Evolutionary conservation across 2,797 vertebrate species (phyloP), one percentile per base, ranked within the genome.

Genomic region (Myotis vivesi): DNA sequence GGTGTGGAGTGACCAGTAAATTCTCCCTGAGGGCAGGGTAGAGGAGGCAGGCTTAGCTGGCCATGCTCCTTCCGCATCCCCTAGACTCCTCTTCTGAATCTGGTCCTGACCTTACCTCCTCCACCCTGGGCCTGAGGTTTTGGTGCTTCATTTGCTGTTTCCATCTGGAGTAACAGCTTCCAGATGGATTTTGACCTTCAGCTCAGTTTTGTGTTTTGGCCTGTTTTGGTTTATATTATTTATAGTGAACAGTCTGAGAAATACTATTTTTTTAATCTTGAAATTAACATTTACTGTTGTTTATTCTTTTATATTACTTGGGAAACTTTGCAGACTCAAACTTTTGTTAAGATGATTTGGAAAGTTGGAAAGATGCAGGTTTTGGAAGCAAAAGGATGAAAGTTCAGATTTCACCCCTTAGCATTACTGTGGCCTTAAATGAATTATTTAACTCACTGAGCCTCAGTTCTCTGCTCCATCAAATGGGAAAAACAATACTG

Each of bases 221-320:
- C 15, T 82, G 38, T 76, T 96, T 96, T 93, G 44, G 59, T 68
- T 92, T 95, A 10, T 57, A 30, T 93, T 69, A 68, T 92, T 80
- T 87, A 73, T 13, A 55, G 79, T 73, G 59, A 72, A 66, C 33
- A 55, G 38, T 89, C 53, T 92, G 77, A 87, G 55, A 90, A 96
- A 62, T 38, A 64, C 4, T 66, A 75, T 38, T 72, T 68, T 91
- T 91, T 91, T 23, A 80, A 94, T 83, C 28, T 49, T 59, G 20
- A 93, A 81, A 66, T 86, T 46, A 83, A 57, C 30, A 53, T 80
- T 79, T 86, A 77, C 49, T 85, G 91, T 81, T 89, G 15, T 44
- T 91, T 89, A 44, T 59, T 87, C 28, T 89, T 19, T 33, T 81
- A 20, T 36, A 89, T 92, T 81, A 77, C 51, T 79, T 81, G 66